These are phyloP conservation scores for Drosophila teissieri DNA, from an alignment of 1,140 invertebrate species.

Conservation along the genomic window DNA sequence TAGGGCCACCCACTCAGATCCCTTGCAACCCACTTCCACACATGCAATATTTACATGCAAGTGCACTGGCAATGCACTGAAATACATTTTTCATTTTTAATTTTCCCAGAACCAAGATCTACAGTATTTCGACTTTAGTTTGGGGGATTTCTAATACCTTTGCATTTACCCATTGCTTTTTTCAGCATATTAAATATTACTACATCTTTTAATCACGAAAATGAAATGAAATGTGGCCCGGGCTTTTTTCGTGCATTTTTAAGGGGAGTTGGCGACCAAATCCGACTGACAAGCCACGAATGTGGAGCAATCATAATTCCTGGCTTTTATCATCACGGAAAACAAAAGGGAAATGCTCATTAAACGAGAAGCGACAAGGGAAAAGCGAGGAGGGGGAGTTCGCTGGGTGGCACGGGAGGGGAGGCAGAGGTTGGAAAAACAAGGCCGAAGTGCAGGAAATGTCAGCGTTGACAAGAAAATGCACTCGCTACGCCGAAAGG, in stretches of 20 bases:
- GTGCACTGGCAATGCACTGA: background rate
- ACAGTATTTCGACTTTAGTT: too few relatives aligned
- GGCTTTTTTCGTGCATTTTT: background rate
- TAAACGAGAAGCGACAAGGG: constrained; percentile 66
- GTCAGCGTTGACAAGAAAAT: constrained; percentile 81
- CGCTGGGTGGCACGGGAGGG: background rate
- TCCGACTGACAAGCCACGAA: constrained; percentile 31
- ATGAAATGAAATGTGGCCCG: background rate
- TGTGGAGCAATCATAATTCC: constrained; percentile 73
- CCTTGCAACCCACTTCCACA: constrained; percentile 5
- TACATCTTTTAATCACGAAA: background rate
- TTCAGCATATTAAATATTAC: background rate
- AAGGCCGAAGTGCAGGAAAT: constrained; percentile 78
- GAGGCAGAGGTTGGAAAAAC: constrained; percentile 18
- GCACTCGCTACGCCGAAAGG: constrained; percentile 73
- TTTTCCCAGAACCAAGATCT: too few relatives aligned
- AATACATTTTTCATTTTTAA: background rate
- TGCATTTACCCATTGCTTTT: too few relatives aligned
- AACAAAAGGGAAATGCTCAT: constrained; percentile 74
- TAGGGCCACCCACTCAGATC: constrained; percentile 5
- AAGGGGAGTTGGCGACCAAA: constrained; percentile 5
- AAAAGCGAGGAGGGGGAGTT: background rate
- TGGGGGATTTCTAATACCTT: too few relatives aligned
- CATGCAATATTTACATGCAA: background rate
- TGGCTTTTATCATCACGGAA: constrained; percentile 63